Percentiles rank a stretch among this genome's conserved stretches.
Evolutionary conservation across 1,140 invertebrate species (phyloP).

Genomic region (Anthonomus grandis): DNA sequence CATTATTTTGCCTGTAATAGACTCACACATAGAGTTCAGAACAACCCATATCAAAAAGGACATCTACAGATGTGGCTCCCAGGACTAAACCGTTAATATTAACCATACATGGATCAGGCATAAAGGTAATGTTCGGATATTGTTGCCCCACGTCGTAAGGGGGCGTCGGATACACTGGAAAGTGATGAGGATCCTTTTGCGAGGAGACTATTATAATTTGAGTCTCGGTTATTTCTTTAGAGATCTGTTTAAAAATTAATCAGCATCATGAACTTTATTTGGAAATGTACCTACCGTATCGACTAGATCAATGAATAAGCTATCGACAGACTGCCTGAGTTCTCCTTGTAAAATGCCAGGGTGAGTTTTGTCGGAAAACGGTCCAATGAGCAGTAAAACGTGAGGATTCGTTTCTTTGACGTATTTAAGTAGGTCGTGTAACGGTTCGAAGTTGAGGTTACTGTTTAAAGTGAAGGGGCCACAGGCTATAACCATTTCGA

Average conservation of each 20-base stretch:
- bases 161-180: constrained; percentile 78
- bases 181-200: constrained; percentile 70
- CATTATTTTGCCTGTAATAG: background rate
- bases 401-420: constrained; percentile 70
- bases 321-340: constrained; percentile 62
- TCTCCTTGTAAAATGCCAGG: constrained; percentile 56
- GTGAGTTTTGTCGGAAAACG: constrained; percentile 75
- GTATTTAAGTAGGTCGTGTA: constrained; percentile 71
- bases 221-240: constrained; percentile 54
- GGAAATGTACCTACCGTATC: no score
- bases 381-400: constrained; percentile 76
- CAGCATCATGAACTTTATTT: no score
- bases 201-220: constrained; percentile 74
- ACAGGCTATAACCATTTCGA: constrained; percentile 72
- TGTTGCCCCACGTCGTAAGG: constrained; percentile 57
- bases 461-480: constrained; percentile 80
- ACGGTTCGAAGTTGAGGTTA: constrained; percentile 74
- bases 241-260: no score
- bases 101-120: constrained; percentile 79
- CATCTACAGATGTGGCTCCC: constrained; percentile 76
- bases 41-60: constrained; percentile 35
- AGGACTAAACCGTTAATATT: constrained; percentile 73
- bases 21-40: constrained; percentile 30
- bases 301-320: constrained; percentile 68
- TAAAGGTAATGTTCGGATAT: constrained; percentile 56